Evolutionary conservation across 2,888 invertebrate genomes (phyloP).

Genomic region (Falcaria lacertinaria): DNA sequence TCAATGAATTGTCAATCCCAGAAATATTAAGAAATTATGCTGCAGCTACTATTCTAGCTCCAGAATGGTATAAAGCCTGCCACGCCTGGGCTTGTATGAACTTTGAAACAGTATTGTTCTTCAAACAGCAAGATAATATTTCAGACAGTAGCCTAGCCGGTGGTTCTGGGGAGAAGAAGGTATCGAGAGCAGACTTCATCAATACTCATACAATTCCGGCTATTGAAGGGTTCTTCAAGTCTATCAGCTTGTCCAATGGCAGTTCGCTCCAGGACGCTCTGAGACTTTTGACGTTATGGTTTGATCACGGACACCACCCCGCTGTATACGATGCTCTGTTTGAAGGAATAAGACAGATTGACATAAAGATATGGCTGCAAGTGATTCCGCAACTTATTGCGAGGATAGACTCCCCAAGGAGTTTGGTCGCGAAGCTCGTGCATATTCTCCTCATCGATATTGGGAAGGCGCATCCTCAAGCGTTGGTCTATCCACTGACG

Average conservation of each 20-base stretch:
- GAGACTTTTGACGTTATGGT: constrained; percentile 96
- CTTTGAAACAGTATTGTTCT: constrained; percentile 92
- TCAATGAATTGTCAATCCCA: constrained; percentile 88
- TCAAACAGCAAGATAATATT: constrained; percentile 74
- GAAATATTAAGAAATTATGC: constrained; percentile 87
- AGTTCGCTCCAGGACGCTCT: constrained; percentile 98
- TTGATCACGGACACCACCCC: constrained; percentile 96
- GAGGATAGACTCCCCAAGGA: constrained; percentile 95
- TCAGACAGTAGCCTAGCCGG: constrained; percentile 68
- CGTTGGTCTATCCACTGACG: constrained; percentile 97
- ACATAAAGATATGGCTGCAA: constrained; percentile 99
- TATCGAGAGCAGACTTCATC: constrained; percentile 62
- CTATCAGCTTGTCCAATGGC: constrained; percentile 93
- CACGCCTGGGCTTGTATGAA: constrained; percentile 99
- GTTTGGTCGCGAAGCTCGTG: constrained; percentile 93
- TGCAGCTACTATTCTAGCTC: constrained; percentile 90
- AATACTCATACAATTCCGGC: constrained; percentile 90
- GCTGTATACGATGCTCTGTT: constrained; percentile 95
- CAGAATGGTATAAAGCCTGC: constrained; percentile 98
- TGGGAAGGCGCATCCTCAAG: constrained; percentile 98
- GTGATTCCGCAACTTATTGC: constrained; percentile 99
- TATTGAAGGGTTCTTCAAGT: constrained; percentile 96
- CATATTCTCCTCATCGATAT: constrained; percentile 97
- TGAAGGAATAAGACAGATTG: constrained; percentile 94
- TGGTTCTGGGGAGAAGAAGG: constrained; percentile 67